A percentile compares a stretch with the other conserved stretches of the same genome.
phyloP scores from a whole-genome alignment of 1,140 invertebrate species.

The Plodia interpunctella region DNA sequence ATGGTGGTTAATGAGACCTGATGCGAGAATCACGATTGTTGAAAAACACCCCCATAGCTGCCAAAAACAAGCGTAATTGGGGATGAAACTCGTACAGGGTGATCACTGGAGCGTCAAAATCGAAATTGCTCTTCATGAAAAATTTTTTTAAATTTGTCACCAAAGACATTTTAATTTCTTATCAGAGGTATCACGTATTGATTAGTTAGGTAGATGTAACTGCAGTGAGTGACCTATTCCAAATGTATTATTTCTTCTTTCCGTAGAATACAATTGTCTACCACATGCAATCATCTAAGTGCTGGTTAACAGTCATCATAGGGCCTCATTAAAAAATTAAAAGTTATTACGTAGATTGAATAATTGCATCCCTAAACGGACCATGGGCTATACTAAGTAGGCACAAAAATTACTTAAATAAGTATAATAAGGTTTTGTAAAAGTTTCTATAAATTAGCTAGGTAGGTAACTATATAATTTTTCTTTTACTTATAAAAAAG shows the following conservation, averaged over 20 bases:
- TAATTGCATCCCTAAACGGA: not conserved
- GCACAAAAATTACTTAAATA: too few relatives aligned
- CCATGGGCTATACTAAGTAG: not conserved
- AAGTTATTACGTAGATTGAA: slow-evolving; percentile 5
- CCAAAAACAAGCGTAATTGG: slow-evolving; percentile 34
- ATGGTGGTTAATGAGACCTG: slow-evolving; percentile 27
- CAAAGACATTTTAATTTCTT: slow-evolving; percentile 8
- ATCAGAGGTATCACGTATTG: too few relatives aligned
- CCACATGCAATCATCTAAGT: not conserved
- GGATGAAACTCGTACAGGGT: slow-evolving; percentile 44
- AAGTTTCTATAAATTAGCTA: too few relatives aligned
- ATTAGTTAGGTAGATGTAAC: too few relatives aligned
- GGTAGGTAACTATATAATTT: too few relatives aligned
- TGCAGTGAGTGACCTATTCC: not conserved
- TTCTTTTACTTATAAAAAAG: too few relatives aligned
- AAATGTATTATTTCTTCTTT: not conserved
- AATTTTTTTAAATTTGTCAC: slow-evolving; percentile 17
- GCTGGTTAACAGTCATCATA: not conserved
- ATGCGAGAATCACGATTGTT: slow-evolving; percentile 32
- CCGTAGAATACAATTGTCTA: too few relatives aligned
- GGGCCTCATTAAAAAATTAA: not conserved
- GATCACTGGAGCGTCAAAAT: slow-evolving; percentile 28
- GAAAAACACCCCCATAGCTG: slow-evolving; percentile 44
- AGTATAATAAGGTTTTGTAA: too few relatives aligned
- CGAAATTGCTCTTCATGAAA: slow-evolving; percentile 31